These are phyloP conservation scores for Nothobranchius kuhntae DNA, from an alignment of 2,113 vertebrate genomes.

Conservation along the genomic window DNA sequence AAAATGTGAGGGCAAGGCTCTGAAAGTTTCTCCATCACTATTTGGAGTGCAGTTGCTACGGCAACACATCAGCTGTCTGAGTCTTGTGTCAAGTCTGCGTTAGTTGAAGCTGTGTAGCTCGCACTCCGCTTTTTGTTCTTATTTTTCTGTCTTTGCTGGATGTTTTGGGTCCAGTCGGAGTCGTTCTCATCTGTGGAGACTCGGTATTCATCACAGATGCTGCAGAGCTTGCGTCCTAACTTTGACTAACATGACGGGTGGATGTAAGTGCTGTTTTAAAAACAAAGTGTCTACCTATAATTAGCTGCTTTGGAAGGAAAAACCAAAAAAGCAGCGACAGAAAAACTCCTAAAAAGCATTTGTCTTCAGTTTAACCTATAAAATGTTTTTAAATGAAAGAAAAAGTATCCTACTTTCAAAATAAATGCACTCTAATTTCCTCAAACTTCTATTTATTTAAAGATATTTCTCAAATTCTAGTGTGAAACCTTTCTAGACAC, in stretches of 20 bases:
- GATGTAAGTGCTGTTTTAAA: slow-evolving; percentile 43
- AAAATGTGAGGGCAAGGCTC: slow-evolving; percentile 1
- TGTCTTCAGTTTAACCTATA: slow-evolving; percentile 31
- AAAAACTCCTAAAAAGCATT: slow-evolving; percentile 25
- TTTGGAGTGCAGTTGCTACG: slow-evolving; percentile 51
- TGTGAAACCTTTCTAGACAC: slow-evolving; percentile 37
- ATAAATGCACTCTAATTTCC: slow-evolving; percentile 72
- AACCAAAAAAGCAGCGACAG: slow-evolving; percentile 24
- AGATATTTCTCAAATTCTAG: slow-evolving; percentile 53
- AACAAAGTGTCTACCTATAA: slow-evolving; percentile 47
- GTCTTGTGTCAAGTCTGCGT: not conserved
- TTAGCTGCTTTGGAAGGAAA: slow-evolving; percentile 39
- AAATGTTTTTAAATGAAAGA: not conserved
- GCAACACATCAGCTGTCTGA: slow-evolving; percentile 22
- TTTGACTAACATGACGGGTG: slow-evolving; percentile 44
- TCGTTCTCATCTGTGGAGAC: slow-evolving; percentile 24
- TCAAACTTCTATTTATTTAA: slow-evolving; percentile 77
- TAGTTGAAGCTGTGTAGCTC: no score
- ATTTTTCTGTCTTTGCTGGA: no score
- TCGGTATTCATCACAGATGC: slow-evolving; percentile 9
- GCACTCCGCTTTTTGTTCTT: no score
- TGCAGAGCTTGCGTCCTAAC: slow-evolving; percentile 19
- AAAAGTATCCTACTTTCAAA: slow-evolving; percentile 30
- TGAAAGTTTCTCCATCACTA: slow-evolving; percentile 31
- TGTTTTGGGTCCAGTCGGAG: slow-evolving; percentile 1